Base-by-base conservation (phyloP, 2,113 vertebrate species). In the Hemichromis elongatus region DNA sequence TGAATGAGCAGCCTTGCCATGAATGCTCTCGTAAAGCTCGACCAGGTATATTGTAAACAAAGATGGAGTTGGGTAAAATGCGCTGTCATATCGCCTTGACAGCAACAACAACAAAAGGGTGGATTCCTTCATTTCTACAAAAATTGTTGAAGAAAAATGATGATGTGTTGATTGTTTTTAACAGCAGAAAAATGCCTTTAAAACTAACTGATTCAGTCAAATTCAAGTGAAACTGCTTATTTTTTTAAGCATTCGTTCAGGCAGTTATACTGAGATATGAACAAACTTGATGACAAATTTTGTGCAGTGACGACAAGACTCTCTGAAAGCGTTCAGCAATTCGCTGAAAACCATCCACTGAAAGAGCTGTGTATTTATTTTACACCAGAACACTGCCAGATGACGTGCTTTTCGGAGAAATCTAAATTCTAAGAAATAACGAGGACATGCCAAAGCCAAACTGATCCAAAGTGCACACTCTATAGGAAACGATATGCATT, bases 1-100 rank as follows among this genome's bases (percentile, higher is more conserved):
- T 92, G 55, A 86, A 95, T 90, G 89, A 87, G 80, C 33, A 8
- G 50, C 79, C 80, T 79, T 26, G 82, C 70, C 11, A 80, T 59
- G 86, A 89, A 82, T 3, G 77, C 83, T 42, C 7, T 13, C 88
- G 53, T 81, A 84, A 55, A 86, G 30, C 89, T 90, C 33, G 55
- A 63, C 28, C 56, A 37, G 61, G 80, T 80, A 79, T 7, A 35
- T 77, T 5, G 79, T 86, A 92, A 90, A 93, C 86, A 84, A 87
- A 88, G 87, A 89, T 70, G 79, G 84, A 85, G 75, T 16, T 35
- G 40, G 75, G 50, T 66, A 70, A 70, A 89, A 89, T 35, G 35
- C 8, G 79, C 66, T 30, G 13, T 85, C 55, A 42, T 33, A 50
- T 85, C 4, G 33, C 33, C 37, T 40, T n/a, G 61, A 63, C 42